Conservation (phyloP, 2,797 vertebrate genomes). For the Pantherophis vulpinus region DNA sequence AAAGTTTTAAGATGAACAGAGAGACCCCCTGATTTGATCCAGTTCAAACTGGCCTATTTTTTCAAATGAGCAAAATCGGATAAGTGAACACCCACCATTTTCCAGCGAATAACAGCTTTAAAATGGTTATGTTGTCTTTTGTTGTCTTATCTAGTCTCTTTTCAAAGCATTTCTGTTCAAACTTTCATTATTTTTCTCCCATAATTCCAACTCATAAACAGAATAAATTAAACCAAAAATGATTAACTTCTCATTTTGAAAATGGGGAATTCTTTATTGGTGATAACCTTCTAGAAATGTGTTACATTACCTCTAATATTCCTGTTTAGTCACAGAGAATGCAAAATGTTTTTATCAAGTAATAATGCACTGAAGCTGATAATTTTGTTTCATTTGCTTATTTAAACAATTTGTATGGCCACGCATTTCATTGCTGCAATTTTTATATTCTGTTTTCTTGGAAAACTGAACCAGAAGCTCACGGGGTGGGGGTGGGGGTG, state of each 20-base stretch:
- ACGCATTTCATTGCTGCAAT: neutral
- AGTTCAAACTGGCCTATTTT: neutral
- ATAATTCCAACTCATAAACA: neutral
- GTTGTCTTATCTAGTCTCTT: neutral
- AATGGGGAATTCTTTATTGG: slow-evolving; percentile 44
- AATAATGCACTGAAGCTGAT: slow-evolving; percentile 42
- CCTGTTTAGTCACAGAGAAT: slow-evolving; percentile 37
- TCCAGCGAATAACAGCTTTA: neutral
- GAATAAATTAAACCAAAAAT: slow-evolving; percentile 38
- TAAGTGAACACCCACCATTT: neutral
- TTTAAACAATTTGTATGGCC: neutral
- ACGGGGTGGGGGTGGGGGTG: neutral
- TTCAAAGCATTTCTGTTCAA: neutral
- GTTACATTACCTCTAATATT: slow-evolving; percentile 25
- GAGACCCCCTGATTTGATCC: neutral
- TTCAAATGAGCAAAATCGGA: neutral
- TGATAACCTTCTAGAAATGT: slow-evolving; percentile 19
- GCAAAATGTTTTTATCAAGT: slow-evolving; percentile 31
- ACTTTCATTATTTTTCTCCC: neutral
- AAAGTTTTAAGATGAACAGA: neutral
- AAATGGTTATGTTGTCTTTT: neutral
- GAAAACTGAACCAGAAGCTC: slow-evolving; percentile 47
- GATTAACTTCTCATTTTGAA: slow-evolving; percentile 22
- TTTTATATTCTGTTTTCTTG: slow-evolving; percentile 16
- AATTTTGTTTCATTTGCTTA: neutral